phyloP scores from a whole-genome alignment of 1,140 invertebrate genomes.

The Lasioglossum baleicum region DNA sequence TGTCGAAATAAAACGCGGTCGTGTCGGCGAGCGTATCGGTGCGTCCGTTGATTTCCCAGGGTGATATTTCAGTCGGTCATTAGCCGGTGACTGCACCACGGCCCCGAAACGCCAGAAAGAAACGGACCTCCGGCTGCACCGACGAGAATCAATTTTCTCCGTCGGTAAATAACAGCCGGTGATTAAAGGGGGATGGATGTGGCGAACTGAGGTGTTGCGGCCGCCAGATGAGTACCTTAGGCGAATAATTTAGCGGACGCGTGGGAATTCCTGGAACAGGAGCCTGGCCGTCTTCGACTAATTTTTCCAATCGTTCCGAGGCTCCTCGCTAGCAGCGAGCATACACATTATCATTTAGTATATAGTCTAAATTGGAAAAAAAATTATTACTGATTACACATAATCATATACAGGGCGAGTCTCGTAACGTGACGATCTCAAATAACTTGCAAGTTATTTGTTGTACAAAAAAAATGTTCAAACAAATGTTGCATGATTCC shows the following conservation, averaged over 20 bases:
- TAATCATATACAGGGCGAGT: too few relatives aligned
- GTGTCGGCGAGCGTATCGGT: conserved; percentile 4
- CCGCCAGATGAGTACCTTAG: neutral
- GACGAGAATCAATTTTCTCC: conserved; percentile 1
- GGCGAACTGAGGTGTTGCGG: neutral
- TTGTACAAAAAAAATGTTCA: too few relatives aligned
- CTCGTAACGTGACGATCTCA: too few relatives aligned
- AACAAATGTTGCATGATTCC: too few relatives aligned
- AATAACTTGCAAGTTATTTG: too few relatives aligned
- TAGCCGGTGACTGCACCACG: conserved; percentile 29
- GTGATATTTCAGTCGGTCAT: conserved; percentile 54
- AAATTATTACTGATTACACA: too few relatives aligned
- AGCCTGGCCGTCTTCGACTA: neutral
- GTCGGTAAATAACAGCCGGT: neutral
- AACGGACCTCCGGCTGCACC: neutral
- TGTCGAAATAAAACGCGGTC: conserved; percentile 49
- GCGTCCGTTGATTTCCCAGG: conserved; percentile 55
- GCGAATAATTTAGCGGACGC: conserved; percentile 10
- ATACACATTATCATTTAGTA: too few relatives aligned
- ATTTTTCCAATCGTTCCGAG: neutral
- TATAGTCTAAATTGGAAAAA: too few relatives aligned
- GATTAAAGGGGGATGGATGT: neutral
- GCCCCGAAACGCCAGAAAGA: conserved; percentile 22
- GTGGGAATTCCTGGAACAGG: neutral
- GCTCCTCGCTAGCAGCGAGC: too few relatives aligned